Conservation (phyloP, 2,888 invertebrate genomes). For the Calliphora vomitoria region DNA sequence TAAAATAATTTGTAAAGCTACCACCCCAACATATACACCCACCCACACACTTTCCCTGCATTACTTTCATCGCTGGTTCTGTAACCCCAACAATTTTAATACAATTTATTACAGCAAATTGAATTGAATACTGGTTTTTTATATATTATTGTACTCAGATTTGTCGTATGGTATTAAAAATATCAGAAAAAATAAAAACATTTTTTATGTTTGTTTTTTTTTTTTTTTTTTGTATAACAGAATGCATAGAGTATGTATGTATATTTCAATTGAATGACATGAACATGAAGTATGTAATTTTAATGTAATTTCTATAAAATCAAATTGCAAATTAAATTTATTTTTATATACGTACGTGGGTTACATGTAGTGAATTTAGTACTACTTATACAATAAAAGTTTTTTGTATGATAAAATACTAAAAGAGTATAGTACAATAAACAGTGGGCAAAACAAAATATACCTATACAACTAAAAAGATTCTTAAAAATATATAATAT, state of each 20-base stretch:
- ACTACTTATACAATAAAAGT: background rate
- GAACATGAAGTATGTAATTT: conserved; percentile 33
- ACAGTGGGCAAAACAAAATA: background rate
- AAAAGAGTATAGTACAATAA: background rate
- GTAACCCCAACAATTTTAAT: conserved; percentile 10
- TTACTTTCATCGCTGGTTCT: background rate
- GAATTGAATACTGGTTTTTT: conserved; percentile 15
- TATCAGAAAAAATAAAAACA: background rate
- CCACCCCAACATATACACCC: background rate
- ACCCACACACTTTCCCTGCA: background rate
- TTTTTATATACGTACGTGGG: conserved; percentile 12
- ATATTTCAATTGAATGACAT: conserved; percentile 18
- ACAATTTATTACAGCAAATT: conserved; percentile 30
- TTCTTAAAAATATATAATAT: background rate
- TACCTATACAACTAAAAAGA: too few relatives aligned
- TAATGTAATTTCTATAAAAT: conserved; percentile 54
- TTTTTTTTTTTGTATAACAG: background rate
- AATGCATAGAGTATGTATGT: too few relatives aligned
- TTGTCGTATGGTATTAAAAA: conserved; percentile 27
- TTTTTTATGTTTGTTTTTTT: conserved; percentile 13
- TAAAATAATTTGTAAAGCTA: conserved; percentile 24
- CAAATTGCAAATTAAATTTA: conserved; percentile 49
- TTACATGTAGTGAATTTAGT: conserved; percentile 30
- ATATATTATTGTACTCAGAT: background rate
- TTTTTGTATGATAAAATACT: background rate